These are phyloP conservation scores for Gambusia yucatana DNA, from an alignment of 2,797 vertebrate genomes.

Conservation along the genomic window DNA sequence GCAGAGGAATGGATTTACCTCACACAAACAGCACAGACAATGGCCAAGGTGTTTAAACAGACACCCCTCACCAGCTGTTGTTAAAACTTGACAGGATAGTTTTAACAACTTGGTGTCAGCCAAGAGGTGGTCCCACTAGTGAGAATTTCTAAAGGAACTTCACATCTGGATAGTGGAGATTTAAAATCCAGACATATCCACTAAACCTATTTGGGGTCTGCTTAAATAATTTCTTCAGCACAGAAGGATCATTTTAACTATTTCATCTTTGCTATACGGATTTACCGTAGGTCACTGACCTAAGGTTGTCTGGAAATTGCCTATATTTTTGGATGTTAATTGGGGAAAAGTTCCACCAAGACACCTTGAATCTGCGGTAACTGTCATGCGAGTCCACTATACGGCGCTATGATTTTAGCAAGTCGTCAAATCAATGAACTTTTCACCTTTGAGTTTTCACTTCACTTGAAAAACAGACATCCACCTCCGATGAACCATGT, in stretches of 20 bases:
- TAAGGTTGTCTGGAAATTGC: slow-evolving; percentile 8
- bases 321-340: no score
- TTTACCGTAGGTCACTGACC: slow-evolving; percentile 4
- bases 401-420: no score
- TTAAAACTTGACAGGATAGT: slow-evolving; percentile 29
- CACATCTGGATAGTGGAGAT: background rate
- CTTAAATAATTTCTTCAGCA: slow-evolving; percentile 5
- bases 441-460: no score
- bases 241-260: slow-evolving; percentile 37
- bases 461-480: no score
- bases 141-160: background rate
- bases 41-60: slow-evolving; percentile 17
- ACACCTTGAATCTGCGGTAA: no score
- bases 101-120: slow-evolving; percentile 42
- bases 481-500: no score
- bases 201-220: background rate
- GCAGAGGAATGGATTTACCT: slow-evolving; percentile 22
- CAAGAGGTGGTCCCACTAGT: slow-evolving; percentile 10
- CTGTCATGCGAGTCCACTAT: no score
- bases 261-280: slow-evolving; percentile 11
- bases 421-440: no score
- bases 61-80: slow-evolving; percentile 4
- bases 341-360: no score
- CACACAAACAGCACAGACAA: slow-evolving; percentile 20
- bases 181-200: background rate